phyloP scores from a whole-genome alignment of 2,113 vertebrate species.

The Genyomyrus donnyi region DNA sequence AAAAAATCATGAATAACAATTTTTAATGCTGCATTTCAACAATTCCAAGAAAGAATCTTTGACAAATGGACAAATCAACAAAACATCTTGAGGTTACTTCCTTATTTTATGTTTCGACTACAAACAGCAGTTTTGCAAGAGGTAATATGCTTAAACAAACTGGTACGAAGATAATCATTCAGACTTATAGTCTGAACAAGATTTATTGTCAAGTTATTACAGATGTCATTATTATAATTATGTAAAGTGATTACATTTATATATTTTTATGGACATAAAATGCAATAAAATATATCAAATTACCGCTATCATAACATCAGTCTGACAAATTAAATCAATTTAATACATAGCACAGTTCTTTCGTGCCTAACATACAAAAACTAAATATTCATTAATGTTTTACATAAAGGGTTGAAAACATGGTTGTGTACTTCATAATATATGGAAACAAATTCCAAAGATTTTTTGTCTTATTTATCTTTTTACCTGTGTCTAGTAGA shows the following conservation, averaged over 20 bases:
- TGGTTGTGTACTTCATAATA: neutral
- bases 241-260: neutral
- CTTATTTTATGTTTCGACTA: neutral
- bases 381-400: neutral
- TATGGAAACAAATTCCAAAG: neutral
- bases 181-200: neutral
- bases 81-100: neutral
- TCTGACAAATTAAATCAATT: neutral
- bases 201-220: neutral
- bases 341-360: neutral
- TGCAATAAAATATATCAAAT: neutral
- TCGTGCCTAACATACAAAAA: neutral
- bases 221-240: neutral
- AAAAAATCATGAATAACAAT: neutral
- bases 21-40: neutral
- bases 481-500: neutral
- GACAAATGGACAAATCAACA: neutral
- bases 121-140: neutral
- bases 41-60: neutral
- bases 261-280: neutral
- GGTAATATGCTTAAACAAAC: neutral
- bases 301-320: neutral
- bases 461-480: neutral
- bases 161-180: neutral
- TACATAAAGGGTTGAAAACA: neutral